Evolutionary conservation across 92 coral and sea anemone genomes (phyloP).

Genomic region (Porites lobata): DNA sequence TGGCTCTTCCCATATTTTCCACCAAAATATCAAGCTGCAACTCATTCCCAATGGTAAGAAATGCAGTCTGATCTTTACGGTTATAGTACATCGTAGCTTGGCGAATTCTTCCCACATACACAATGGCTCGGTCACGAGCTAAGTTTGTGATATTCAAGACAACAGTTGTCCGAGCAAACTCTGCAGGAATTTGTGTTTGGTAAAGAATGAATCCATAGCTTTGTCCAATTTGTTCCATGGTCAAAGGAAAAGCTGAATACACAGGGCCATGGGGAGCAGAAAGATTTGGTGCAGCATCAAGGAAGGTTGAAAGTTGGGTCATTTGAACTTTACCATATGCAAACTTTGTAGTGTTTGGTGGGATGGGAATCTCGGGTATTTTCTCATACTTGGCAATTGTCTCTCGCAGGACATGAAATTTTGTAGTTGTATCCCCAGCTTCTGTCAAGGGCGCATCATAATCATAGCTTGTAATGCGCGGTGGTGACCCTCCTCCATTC

Average conservation of each 20-base stretch:
- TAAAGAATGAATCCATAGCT: slow-evolving; percentile 92
- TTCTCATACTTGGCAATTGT: slow-evolving; percentile 73
- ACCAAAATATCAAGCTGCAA: slow-evolving; percentile 88
- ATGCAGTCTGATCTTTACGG: slow-evolving; percentile 56
- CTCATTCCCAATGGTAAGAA: slow-evolving; percentile 55
- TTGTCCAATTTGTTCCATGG: slow-evolving; percentile 96
- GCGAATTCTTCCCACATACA: slow-evolving; percentile 78
- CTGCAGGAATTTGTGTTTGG: slow-evolving; percentile 73
- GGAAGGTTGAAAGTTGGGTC: slow-evolving; percentile 59
- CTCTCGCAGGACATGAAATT: slow-evolving; percentile 77
- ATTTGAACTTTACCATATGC: slow-evolving; percentile 85
- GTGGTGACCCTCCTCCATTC: slow-evolving; percentile 77
- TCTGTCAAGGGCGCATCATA: slow-evolving; percentile 92
- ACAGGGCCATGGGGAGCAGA: slow-evolving; percentile 69
- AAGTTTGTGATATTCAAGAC: slow-evolving; percentile 68
- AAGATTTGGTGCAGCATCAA: slow-evolving; percentile 64
- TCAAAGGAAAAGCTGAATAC: slow-evolving; percentile 67
- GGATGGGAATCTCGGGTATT: slow-evolving; percentile 81
- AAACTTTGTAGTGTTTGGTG: slow-evolving; percentile 89
- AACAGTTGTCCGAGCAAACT: slow-evolving; percentile 56
- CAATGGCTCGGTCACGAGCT: slow-evolving; percentile 89
- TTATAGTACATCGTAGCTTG: slow-evolving; percentile 78
- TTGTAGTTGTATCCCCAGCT: slow-evolving; percentile 91
- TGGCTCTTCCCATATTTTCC: slow-evolving; percentile 88
- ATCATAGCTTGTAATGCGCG: slow-evolving; percentile 90